These are phyloP conservation scores for Rhingia rostrata DNA, from an alignment of 2,888 invertebrate genomes.

Conservation along the genomic window DNA sequence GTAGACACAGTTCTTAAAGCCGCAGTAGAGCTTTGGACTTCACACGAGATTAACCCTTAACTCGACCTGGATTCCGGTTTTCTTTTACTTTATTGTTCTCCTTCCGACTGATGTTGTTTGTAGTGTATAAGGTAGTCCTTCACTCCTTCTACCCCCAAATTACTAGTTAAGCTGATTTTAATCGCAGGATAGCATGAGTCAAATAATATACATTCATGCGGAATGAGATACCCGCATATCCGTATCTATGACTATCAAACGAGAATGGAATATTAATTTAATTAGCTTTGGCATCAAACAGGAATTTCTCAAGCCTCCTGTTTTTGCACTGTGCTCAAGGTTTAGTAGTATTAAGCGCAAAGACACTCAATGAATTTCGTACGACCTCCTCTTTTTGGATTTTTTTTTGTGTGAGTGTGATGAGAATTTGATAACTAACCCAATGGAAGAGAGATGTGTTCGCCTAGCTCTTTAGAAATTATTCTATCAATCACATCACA, in stretches of 20 bases:
- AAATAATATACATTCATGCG: conserved; percentile 19
- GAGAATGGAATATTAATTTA: conserved; percentile 47
- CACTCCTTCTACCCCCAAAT: conserved; percentile 41
- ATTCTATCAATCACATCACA: conserved; percentile 55
- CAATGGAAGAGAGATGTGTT: conserved; percentile 13
- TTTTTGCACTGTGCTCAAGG: neutral
- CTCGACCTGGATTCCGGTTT: conserved; percentile 59
- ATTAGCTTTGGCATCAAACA: conserved; percentile 56
- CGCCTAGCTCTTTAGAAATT: conserved; percentile 20
- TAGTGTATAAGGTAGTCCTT: neutral
- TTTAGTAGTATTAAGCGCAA: conserved; percentile 11
- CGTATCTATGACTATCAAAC: neutral
- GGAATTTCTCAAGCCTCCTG: conserved; percentile 9
- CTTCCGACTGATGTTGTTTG: conserved; percentile 6
- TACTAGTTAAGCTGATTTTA: conserved; percentile 71
- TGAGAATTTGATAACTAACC: conserved; percentile 30
- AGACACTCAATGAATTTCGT: conserved; percentile 17
- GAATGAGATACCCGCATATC: no score
- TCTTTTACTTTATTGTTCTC: neutral
- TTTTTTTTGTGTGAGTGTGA: conserved; percentile 10
- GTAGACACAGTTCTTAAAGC: conserved; percentile 58
- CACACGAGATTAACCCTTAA: conserved; percentile 68
- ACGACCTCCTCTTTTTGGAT: neutral
- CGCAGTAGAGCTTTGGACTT: conserved; percentile 33
- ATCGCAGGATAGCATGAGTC: conserved; percentile 58